These are phyloP conservation scores for Physella acuta DNA, from an alignment of 1,140 invertebrate species.

Conservation along the genomic window DNA sequence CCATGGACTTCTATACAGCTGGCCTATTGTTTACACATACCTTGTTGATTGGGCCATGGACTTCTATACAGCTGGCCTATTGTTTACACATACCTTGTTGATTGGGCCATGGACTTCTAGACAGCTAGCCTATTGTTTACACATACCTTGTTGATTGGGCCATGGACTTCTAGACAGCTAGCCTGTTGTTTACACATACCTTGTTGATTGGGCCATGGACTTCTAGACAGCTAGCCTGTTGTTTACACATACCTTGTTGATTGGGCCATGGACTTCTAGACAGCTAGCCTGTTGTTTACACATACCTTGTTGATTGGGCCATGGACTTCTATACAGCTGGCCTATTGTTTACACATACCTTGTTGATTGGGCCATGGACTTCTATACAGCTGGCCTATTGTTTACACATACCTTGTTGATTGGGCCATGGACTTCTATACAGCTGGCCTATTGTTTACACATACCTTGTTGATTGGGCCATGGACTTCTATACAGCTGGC, in stretches of 20 bases:
- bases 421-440: neutral
- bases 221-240: conserved; percentile 39
- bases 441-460: neutral
- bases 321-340: neutral
- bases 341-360: neutral
- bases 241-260: neutral
- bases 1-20: conserved; percentile 53
- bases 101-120: conserved; percentile 52
- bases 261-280: neutral
- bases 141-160: too few species aligned
- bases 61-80: conserved; percentile 51
- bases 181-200: too few species aligned
- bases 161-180: conserved; percentile 52
- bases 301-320: neutral
- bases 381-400: neutral
- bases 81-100: too few species aligned
- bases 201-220: conserved; percentile 53
- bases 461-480: neutral
- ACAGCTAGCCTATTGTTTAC: too few species aligned
- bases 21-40: too few species aligned
- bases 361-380: neutral
- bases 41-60: conserved; percentile 54
- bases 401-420: neutral
- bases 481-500: neutral
- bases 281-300: neutral